These are phyloP conservation scores for Drosophila eohydei DNA, from an alignment of 2,888 invertebrate genomes.

Conservation along the genomic window DNA sequence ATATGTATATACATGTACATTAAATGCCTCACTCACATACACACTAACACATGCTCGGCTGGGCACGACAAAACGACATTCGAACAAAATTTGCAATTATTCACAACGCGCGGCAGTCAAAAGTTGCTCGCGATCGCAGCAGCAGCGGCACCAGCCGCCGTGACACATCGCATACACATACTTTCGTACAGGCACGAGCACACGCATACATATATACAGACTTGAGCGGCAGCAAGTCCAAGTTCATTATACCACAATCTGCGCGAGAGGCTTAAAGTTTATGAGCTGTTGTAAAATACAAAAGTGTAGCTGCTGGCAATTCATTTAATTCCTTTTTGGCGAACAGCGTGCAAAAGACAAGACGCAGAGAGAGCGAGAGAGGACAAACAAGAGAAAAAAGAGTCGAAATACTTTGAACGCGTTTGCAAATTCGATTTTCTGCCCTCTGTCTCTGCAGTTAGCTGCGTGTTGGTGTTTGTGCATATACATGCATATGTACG, in stretches of 20 bases:
- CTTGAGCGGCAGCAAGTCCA: slow-evolving; percentile 61
- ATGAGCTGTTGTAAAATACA: slow-evolving; percentile 71
- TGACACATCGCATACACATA: slow-evolving; percentile 56
- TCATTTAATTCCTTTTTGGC: slow-evolving; percentile 66
- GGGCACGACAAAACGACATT: slow-evolving; percentile 69
- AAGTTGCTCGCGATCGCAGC: slow-evolving; percentile 72
- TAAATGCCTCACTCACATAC: slow-evolving; percentile 34
- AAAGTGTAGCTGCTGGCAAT: slow-evolving; percentile 53
- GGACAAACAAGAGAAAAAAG: slow-evolving; percentile 6
- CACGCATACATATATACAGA: slow-evolving; percentile 10
- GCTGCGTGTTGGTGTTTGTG: slow-evolving; percentile 32
- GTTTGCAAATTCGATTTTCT: slow-evolving; percentile 69
- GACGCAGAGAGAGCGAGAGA: slow-evolving; percentile 30
- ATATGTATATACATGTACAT: slow-evolving; percentile 41
- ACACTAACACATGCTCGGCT: slow-evolving; percentile 49
- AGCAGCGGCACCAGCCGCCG: slow-evolving; percentile 48
- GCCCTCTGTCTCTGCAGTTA: slow-evolving; percentile 33
- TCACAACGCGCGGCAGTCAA: slow-evolving; percentile 72
- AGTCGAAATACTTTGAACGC: slow-evolving; percentile 57
- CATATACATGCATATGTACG: slow-evolving; percentile 23
- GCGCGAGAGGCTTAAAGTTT: slow-evolving; percentile 68
- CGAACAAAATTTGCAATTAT: slow-evolving; percentile 79
- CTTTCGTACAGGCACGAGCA: slow-evolving; percentile 1
- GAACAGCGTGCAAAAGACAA: slow-evolving; percentile 45
- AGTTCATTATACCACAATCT: slow-evolving; percentile 69